Percentiles rank a stretch among this genome's conserved stretches.
Evolutionary conservation across 2,797 vertebrate genomes (phyloP).

Genomic region (Steatocranus sp.): DNA sequence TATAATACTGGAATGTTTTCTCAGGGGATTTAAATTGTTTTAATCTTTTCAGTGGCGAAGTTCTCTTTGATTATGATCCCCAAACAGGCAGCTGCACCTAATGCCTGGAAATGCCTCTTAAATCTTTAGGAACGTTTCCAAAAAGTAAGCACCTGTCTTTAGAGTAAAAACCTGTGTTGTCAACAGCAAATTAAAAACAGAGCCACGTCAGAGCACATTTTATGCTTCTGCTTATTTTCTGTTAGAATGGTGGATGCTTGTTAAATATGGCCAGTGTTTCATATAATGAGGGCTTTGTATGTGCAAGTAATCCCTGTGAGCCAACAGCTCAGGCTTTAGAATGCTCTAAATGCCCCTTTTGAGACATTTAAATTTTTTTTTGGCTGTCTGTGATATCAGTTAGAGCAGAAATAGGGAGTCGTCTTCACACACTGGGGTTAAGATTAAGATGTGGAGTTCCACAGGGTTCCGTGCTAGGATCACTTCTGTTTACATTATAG

Average conservation of each 20-base stretch:
- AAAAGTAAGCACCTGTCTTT: neutral
- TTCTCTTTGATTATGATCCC: neutral
- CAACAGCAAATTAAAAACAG: neutral
- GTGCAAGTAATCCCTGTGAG: neutral
- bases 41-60: neutral
- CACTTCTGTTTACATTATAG: neutral
- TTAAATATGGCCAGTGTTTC: neutral
- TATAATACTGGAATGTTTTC: neutral
- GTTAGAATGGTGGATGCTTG: neutral
- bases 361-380: neutral
- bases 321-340: neutral
- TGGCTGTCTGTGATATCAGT: neutral
- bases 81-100: constrained; percentile 2
- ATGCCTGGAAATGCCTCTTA: constrained; percentile 1
- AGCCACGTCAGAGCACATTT: neutral
- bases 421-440: neutral
- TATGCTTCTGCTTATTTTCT: neutral
- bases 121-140: neutral
- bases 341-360: neutral
- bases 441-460: neutral
- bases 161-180: neutral
- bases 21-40: neutral
- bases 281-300: neutral
- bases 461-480: neutral
- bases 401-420: neutral